Evolutionary conservation across 2,888 invertebrate genomes (phyloP), one percentile per base, ranked within the genome.

Genomic region (Ophonus ardosiacus): DNA sequence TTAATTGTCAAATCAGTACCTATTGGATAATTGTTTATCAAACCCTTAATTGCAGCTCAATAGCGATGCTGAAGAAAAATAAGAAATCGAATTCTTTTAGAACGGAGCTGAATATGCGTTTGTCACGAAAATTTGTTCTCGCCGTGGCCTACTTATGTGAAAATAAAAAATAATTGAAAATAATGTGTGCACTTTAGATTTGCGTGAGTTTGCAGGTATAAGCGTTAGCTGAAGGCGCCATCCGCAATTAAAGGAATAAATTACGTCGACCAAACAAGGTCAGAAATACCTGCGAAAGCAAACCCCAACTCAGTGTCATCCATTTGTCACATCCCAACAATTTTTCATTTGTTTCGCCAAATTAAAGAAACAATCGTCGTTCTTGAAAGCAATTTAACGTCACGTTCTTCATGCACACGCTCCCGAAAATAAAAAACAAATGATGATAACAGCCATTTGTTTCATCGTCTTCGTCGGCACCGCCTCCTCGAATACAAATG

Each of bases 401-500:
- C 59, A 57, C 79, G 79, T 85, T 85, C 85, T 76, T 78, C 74
- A 78, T 65, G 78, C 78, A 74, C 61, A 78, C 78, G 74, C 76
- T 40, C 68, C 56, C 57, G 38, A 84, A 74, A 84, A 84, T 40
- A 76, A 84, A 84, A 84, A 78, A 76, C 51, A 84, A 85, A 85
- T 85, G 85, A 85, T 85, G 85, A 85, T 85, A 85, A 85, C 80
- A 68, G 40, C 80, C 79, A 85, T 85, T 85, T 85, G 71, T 85
- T 85, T 85, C 68, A 59, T 56, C 85, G 79, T 59, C 68, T 31
- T 38, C 59, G 57, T 21, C 40, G 15, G 24, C 38, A 56, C 68
- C 85, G 56, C 57, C 56, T 57, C 51, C 79, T 31, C 80, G 85
- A 85, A 85, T 85, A 85, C 80, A 85, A 85, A 85, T 80, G 79